Percentiles rank a stretch among this genome's conserved stretches.
These are phyloP conservation scores for Argopecten irradians DNA, from an alignment of 1,140 invertebrate species.

Conservation along the genomic window DNA sequence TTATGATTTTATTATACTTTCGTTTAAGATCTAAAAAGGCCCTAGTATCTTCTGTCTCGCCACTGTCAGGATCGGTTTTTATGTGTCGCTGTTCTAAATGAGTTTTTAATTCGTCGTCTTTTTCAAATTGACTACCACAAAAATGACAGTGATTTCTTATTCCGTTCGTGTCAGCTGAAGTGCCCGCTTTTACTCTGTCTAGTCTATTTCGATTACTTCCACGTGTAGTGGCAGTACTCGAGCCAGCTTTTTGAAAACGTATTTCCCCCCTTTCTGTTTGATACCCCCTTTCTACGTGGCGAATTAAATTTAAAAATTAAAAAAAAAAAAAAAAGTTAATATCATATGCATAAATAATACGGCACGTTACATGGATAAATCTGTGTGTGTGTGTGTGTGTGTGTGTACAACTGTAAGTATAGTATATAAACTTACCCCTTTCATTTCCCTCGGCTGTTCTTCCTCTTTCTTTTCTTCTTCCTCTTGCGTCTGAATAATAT, in stretches of 20 bases:
- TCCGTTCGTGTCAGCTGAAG: neutral
- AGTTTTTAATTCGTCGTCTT: neutral
- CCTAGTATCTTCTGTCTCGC: neutral
- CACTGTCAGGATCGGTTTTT: neutral
- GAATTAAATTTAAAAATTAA: too few relatives aligned
- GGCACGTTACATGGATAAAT: too few relatives aligned
- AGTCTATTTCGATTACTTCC: neutral
- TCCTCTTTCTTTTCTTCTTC: neutral
- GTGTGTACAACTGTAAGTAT: neutral
- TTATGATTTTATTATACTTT: slow-evolving; percentile 24
- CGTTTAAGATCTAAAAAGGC: neutral
- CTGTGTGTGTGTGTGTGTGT: too few relatives aligned
- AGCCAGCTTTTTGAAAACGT: too few relatives aligned
- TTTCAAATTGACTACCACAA: neutral
- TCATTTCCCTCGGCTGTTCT: neutral
- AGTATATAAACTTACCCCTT: neutral
- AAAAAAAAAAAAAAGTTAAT: neutral
- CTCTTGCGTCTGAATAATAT: neutral
- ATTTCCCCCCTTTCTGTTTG: neutral
- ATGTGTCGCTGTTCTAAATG: neutral
- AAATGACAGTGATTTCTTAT: neutral
- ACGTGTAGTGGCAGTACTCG: too few relatives aligned
- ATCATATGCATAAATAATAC: neutral
- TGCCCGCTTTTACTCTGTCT: neutral
- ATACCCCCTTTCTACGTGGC: neutral